Evolutionary conservation across 2,888 invertebrate genomes (phyloP).

Genomic region (Trilocha varians): DNA sequence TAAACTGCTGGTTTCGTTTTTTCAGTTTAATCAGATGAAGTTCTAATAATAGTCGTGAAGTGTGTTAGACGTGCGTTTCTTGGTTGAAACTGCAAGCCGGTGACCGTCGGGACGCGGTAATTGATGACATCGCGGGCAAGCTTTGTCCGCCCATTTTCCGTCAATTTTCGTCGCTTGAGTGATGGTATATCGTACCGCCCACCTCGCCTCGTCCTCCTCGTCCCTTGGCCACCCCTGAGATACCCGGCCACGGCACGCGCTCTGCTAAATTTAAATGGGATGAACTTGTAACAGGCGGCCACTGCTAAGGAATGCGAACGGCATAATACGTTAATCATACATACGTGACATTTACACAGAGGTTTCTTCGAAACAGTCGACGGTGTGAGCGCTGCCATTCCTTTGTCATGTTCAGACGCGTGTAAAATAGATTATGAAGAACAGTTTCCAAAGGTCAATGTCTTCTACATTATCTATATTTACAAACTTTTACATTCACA

Average conservation of each 20-base stretch:
- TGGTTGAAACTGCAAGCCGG: slow-evolving; percentile 42
- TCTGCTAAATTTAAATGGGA: slow-evolving; percentile 71
- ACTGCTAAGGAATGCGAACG: slow-evolving; percentile 56
- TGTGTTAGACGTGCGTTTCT: slow-evolving; percentile 59
- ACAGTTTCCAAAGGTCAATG: no score
- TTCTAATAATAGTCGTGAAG: slow-evolving; percentile 43
- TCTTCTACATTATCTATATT: no score
- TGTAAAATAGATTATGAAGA: no score
- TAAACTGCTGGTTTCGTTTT: no score
- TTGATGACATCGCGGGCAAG: slow-evolving; percentile 71
- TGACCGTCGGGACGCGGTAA: slow-evolving; percentile 67
- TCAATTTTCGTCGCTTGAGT: slow-evolving; percentile 74
- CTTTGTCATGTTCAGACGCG: slow-evolving; percentile 9
- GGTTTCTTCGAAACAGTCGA: slow-evolving; percentile 33
- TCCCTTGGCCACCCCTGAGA: slow-evolving; percentile 22
- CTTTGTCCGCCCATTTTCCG: slow-evolving; percentile 73
- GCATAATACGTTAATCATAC: slow-evolving; percentile 66
- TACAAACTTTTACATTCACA: no score
- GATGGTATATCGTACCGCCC: slow-evolving; percentile 68
- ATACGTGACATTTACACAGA: slow-evolving; percentile 63
- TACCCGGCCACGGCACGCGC: slow-evolving; percentile 60
- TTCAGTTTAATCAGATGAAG: no score
- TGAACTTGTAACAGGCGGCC: slow-evolving; percentile 69
- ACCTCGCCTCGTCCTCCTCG: slow-evolving; percentile 25
- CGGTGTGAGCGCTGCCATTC: slow-evolving; percentile 15